Evolutionary conservation across 2,797 vertebrate species (phyloP).

Genomic region (Pteropus rufus): DNA sequence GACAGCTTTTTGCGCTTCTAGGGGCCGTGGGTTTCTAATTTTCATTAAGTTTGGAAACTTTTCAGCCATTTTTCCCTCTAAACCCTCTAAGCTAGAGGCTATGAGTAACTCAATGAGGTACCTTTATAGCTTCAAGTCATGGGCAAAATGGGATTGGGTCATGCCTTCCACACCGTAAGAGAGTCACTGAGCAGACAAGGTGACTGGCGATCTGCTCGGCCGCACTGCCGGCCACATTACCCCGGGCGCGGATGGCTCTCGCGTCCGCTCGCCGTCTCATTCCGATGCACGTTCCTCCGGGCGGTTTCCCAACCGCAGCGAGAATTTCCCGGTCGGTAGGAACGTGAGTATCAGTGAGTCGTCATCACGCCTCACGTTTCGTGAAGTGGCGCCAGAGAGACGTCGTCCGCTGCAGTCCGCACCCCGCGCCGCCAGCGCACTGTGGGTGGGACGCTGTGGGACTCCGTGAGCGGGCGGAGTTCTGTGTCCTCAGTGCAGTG

Average conservation of each 20-base stretch:
- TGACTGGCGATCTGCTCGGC: no score
- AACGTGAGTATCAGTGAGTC: not conserved
- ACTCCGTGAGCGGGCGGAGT: not conserved
- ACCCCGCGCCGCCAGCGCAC: not conserved
- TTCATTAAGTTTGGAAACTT: not conserved
- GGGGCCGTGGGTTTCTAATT: not conserved
- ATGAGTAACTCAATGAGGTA: not conserved
- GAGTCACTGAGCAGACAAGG: no score
- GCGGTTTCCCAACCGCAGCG: no score
- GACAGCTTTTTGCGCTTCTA: not conserved
- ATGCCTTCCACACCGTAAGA: fast-evolving
- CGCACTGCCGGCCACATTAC: fast-evolving
- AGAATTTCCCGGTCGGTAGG: not conserved
- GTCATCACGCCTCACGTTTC: not conserved
- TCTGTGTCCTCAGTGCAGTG: no score
- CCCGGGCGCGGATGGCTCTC: no score
- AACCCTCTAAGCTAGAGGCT: no score
- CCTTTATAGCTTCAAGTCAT: no score
- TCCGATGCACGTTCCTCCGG: no score
- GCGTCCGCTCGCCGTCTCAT: no score
- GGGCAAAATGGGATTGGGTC: fast-evolving
- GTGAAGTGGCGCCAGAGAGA: not conserved
- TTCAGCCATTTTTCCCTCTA: not conserved
- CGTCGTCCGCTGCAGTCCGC: no score
- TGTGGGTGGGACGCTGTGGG: not conserved